Conservation (phyloP, 1,140 invertebrate species). For the Drosophila navojoa region DNA sequence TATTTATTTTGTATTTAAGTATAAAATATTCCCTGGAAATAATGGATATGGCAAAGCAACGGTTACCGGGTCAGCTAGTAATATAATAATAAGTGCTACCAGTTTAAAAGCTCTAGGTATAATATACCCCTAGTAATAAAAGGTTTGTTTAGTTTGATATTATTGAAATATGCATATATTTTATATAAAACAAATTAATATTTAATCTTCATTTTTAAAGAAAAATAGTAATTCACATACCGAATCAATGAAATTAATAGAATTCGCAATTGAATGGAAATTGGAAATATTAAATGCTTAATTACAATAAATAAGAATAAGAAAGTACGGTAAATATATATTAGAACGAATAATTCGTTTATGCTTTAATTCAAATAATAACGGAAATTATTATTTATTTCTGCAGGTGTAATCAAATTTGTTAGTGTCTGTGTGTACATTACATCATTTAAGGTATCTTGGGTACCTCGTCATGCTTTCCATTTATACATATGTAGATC, state of each 20-base stretch:
- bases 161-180: conserved; percentile 54
- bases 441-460: conserved; percentile 71
- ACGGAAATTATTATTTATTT: conserved; percentile 67
- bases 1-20: too few relatives aligned
- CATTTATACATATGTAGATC: conserved; percentile 12
- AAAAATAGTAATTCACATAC: conserved; percentile 63
- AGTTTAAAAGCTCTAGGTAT: too few relatives aligned
- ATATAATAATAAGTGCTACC: too few relatives aligned
- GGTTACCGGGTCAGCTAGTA: too few relatives aligned
- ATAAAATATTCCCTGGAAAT: too few relatives aligned
- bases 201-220: conserved; percentile 71
- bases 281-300: conserved; percentile 52
- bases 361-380: conserved; percentile 50
- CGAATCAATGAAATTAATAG: conserved; percentile 33
- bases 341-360: conserved; percentile 34
- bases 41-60: too few relatives aligned
- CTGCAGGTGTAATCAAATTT: conserved; percentile 44
- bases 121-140: neutral
- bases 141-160: neutral
- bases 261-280: conserved; percentile 14
- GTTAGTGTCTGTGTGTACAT: conserved; percentile 28
- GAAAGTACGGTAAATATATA: conserved; percentile 34
- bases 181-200: conserved; percentile 76
- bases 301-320: conserved; percentile 75
- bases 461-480: conserved; percentile 70